Base-by-base conservation (phyloP, 2,888 invertebrate genomes). In the Congeria kusceri region DNA sequence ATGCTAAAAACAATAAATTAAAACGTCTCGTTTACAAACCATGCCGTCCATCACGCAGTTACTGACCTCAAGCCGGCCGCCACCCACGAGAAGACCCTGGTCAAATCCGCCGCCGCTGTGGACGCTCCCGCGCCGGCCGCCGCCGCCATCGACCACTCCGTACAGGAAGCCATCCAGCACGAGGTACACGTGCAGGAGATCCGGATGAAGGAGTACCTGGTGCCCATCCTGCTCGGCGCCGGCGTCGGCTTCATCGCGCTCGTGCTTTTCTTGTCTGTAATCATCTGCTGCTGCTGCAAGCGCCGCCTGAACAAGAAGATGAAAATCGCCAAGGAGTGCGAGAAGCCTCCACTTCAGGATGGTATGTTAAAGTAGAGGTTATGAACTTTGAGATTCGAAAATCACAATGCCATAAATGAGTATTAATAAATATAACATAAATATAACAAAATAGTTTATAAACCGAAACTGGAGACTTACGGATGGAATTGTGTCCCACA, bases 231-330 rank as follows among this genome's bases (percentile, higher is more conserved):
- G 59, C 56, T 83, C 25, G 83, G 83, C 9, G 67, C 83, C 20
- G 83, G 83, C 29, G 63, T 76, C 18, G 83, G 83, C 11, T 83
- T 83, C 65, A 64, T 83, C 57, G 58, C 77, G 44, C 39, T 83
- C 18, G 77, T 75, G 11, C 75, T 83, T 4, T 15, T 77, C 18
- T 7, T 77, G 20, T 74, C 83, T 0, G 75, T 83, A 18, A 28
- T 77, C 25, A 68, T 80, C 25, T 83, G 83, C 56, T 83, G 83
- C 57, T 83, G 83, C 69, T 83, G 83, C 63, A 80, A 76, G 63
- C 61, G 83, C 7, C 70, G 59, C 32, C 62, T 83, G 44, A 68
- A 61, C 49, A 74, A 70, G 67, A 83, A 80, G 75, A 77, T 83
- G 77, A 83, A 62, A 67, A 62, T 83, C 66, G 65, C 66, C 23